Conservation (phyloP, 1,140 invertebrate species). For the Microplitis mediator region DNA sequence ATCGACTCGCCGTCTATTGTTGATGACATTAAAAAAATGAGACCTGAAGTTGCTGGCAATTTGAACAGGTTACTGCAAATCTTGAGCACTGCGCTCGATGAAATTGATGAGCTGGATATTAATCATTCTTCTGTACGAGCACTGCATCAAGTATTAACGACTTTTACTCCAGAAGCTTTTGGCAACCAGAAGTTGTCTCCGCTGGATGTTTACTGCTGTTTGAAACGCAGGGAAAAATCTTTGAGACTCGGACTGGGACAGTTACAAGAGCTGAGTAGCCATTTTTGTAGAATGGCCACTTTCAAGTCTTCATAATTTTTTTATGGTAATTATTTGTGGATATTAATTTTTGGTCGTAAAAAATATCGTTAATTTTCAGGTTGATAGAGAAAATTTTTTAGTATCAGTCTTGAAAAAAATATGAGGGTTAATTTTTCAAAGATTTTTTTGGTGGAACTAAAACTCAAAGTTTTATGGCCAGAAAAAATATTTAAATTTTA, state of each 20-base stretch:
- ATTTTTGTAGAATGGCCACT: conserved; percentile 46
- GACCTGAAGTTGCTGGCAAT: conserved; percentile 41
- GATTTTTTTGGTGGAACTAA: no score
- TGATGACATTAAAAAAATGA: conserved; percentile 33
- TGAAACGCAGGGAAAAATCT: conserved; percentile 41
- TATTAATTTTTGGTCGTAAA: background rate
- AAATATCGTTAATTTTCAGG: background rate
- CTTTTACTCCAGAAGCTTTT: conserved; percentile 37
- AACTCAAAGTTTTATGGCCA: no score
- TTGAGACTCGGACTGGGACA: conserved; percentile 46
- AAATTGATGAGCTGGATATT: conserved; percentile 27
- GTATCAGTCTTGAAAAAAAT: no score
- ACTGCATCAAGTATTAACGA: conserved; percentile 41
- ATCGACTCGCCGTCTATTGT: conserved; percentile 22
- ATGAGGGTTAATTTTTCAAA: no score
- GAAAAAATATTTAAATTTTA: background rate
- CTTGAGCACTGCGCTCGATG: conserved; percentile 43
- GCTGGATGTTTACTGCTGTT: conserved; percentile 51
- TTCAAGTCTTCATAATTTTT: conserved; percentile 8
- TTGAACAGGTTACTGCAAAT: conserved; percentile 42
- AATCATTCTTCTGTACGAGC: conserved; percentile 38
- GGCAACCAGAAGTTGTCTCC: conserved; percentile 26
- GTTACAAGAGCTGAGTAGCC: conserved; percentile 48
- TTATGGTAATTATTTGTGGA: background rate
- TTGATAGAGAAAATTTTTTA: no score